Base-by-base conservation (phyloP, 2,113 vertebrate genomes). In the Apodemus sylvaticus region DNA sequence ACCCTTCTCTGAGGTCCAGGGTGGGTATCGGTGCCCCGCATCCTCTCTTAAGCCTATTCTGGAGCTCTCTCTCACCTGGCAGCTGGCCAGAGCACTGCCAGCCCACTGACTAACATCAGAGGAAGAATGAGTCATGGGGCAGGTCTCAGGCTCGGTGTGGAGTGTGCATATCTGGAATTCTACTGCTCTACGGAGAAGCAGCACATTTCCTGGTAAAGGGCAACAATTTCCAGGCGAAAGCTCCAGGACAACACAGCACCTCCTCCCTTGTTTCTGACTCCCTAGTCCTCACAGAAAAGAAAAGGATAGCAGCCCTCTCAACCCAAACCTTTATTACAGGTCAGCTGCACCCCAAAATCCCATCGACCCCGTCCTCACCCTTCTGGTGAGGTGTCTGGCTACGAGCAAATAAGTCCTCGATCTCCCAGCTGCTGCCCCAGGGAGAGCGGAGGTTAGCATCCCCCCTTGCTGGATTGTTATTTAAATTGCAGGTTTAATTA, bases 401-500 rank as follows among this genome's bases (percentile, higher is more conserved):
- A 73, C 70, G 48, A 39, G 45, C 31, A 91, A 85, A 31, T 31
- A 85, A 74, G 20, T 58, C 53, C n/a, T 53, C 76, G 92, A 58
- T 55, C 29, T 83, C 95, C 90, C 36, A 81, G 90, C 90, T 81
- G 58, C 36, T 34, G 34, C 78, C 95, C 81, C 42, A 0, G 19
- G 14, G 51, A n/a, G 45, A 24, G 51, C 31, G 24, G 9, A 77
- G 71, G 92, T 82, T 62, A 86, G 88, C 24, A 42, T n/a, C 73
- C 90, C 74, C 74, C 89, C 92, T 66, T 62, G 13, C 70, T 34
- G 94, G 89, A 97, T 96, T 97, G 97, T 97, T 97, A 97, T 97
- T 98, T 97, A 98, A 97, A 97, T 98, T 73, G 94, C 91, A 68
- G 68, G 95, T 86, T 97, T 97, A 97, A 98, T 98, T 97, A 97